These are phyloP conservation scores for Crioceris asparagi DNA, from an alignment of 2,888 invertebrate species.

Conservation along the genomic window DNA sequence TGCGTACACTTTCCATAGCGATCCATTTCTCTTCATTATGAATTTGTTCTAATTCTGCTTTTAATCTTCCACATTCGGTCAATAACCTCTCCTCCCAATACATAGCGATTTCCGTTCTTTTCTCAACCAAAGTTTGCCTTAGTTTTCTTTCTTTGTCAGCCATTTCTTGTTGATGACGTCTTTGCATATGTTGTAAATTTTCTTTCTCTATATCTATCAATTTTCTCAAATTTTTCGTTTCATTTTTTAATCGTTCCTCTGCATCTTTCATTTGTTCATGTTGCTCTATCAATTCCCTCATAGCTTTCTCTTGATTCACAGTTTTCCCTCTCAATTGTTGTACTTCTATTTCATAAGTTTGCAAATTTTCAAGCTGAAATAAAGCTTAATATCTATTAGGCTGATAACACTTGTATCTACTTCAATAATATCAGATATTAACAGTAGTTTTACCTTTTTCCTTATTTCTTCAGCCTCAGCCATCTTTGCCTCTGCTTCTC, in stretches of 20 bases:
- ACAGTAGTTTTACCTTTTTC: constrained; percentile 32
- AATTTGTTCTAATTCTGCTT: constrained; percentile 49
- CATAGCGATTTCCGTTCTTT: constrained; percentile 44
- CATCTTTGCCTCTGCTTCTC: constrained; percentile 34
- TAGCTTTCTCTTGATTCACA: constrained; percentile 47
- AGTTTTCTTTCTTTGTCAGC: constrained; percentile 38
- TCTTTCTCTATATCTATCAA: constrained; percentile 36
- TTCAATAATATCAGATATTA: too few species aligned
- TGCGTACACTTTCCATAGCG: constrained; percentile 45
- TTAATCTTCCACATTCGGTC: constrained; percentile 50
- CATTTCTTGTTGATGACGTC: constrained; percentile 36
- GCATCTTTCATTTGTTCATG: constrained; percentile 45
- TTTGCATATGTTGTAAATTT: constrained; percentile 35
- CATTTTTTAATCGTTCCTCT: constrained; percentile 45
- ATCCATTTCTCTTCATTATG: constrained; percentile 49
- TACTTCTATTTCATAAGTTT: constrained; percentile 46
- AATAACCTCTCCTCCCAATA: constrained; percentile 55
- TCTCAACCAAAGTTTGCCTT: constrained; percentile 39
- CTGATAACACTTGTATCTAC: too few species aligned
- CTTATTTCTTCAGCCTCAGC: constrained; percentile 35
- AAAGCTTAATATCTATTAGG: too few species aligned
- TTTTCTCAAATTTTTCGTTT: constrained; percentile 37
- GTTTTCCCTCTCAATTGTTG: constrained; percentile 46
- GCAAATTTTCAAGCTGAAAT: constrained; percentile 41
- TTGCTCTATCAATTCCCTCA: constrained; percentile 46